phyloP scores from a whole-genome alignment of 2,113 vertebrate genomes.

The Otocyon megalotis region DNA sequence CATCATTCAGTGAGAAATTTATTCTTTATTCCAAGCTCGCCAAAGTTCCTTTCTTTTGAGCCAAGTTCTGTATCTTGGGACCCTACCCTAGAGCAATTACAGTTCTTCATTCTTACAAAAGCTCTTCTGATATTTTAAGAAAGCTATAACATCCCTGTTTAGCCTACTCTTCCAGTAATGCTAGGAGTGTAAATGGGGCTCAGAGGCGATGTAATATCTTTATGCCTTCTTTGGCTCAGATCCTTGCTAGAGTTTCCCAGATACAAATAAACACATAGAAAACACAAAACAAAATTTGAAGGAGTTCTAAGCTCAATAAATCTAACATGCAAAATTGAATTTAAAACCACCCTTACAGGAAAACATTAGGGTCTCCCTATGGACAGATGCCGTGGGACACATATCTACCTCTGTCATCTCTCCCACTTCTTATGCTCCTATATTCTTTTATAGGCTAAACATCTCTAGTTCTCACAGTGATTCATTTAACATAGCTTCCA shows the following conservation, averaged over 20 bases:
- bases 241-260: slow-evolving; percentile 28
- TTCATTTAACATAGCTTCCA: neutral
- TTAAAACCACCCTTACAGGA: neutral
- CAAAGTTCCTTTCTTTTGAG: slow-evolving; percentile 30
- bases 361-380: neutral
- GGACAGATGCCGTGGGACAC: neutral
- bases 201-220: neutral
- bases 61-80: neutral
- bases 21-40: slow-evolving; percentile 22
- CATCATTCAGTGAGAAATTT: slow-evolving; percentile 9
- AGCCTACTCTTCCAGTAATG: slow-evolving; percentile 5
- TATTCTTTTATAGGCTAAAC: neutral
- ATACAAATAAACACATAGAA: slow-evolving; percentile 46
- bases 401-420: neutral
- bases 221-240: slow-evolving; percentile 8
- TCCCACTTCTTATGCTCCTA: neutral
- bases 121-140: slow-evolving; percentile 43
- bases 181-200: neutral
- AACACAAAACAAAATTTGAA: neutral
- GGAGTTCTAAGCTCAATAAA: neutral
- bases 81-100: neutral
- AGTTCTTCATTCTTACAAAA: slow-evolving; percentile 45
- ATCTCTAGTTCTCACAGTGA: neutral
- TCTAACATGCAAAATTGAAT: neutral
- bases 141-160: neutral